These are phyloP conservation scores for Nesogale talazaci DNA, from an alignment of 2,113 vertebrate genomes.

Conservation along the genomic window DNA sequence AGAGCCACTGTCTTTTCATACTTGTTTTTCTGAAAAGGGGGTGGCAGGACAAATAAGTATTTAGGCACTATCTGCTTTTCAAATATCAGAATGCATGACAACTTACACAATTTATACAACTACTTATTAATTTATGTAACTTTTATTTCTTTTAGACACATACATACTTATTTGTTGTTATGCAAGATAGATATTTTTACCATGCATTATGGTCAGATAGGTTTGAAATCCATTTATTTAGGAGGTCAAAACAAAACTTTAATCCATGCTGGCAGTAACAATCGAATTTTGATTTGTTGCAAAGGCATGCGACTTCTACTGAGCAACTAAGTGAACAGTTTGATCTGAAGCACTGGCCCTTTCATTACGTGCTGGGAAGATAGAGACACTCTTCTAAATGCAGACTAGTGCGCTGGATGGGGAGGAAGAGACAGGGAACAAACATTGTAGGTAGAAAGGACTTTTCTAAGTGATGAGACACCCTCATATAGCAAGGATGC, in stretches of 20 bases:
- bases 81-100: neutral
- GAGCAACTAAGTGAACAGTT: slow-evolving; percentile 3
- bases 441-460: neutral
- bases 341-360: neutral
- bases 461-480: neutral
- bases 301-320: neutral
- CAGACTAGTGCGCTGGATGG: neutral
- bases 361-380: neutral
- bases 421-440: neutral
- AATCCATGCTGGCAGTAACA: neutral
- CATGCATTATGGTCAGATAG: neutral
- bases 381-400: neutral
- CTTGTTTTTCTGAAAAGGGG: too few species aligned
- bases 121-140: neutral
- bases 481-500: slow-evolving; percentile 12
- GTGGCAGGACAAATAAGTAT: neutral
- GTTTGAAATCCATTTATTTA: slow-evolving; percentile 38
- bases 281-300: slow-evolving; percentile 34
- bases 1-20: too few species aligned
- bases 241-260: slow-evolving; percentile 4
- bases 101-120: too few species aligned
- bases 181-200: slow-evolving; percentile 22
- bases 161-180: neutral
- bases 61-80: neutral
- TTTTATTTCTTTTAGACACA: neutral